Percentiles rank a stretch among this genome's conserved stretches.
Evolutionary conservation across 2,888 invertebrate species (phyloP).

Genomic region (Xestia xanthographa): DNA sequence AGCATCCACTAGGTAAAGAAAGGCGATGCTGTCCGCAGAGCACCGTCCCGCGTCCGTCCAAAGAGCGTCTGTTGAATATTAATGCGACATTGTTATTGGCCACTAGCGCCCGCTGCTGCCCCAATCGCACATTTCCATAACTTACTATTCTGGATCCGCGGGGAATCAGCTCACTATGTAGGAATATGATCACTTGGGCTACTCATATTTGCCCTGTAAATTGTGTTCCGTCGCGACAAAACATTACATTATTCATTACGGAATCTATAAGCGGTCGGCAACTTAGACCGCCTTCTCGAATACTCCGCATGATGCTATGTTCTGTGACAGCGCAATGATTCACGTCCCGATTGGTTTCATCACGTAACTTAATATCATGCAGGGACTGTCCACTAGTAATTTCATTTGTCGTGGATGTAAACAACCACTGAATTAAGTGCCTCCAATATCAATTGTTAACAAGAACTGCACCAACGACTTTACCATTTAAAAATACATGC

Average conservation of each 20-base stretch:
- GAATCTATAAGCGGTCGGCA: slow-evolving; percentile 75
- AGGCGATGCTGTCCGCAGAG: slow-evolving; percentile 83
- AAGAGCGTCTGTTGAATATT: slow-evolving; percentile 90
- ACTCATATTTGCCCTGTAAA: slow-evolving; percentile 84
- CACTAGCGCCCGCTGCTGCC: slow-evolving; percentile 89
- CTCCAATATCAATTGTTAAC: slow-evolving; percentile 44
- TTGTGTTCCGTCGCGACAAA: slow-evolving; percentile 77
- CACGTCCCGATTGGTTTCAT: slow-evolving; percentile 74
- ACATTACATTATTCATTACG: slow-evolving; percentile 82
- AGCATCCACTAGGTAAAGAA: slow-evolving; percentile 81
- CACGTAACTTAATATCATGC: slow-evolving; percentile 68
- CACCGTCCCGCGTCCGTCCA: slow-evolving; percentile 79
- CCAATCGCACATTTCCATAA: slow-evolving; percentile 90
- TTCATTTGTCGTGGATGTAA: slow-evolving; percentile 47
- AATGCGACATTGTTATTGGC: slow-evolving; percentile 90
- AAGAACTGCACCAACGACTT: slow-evolving; percentile 36
- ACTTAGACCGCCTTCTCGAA: slow-evolving; percentile 72
- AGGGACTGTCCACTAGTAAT: slow-evolving; percentile 54
- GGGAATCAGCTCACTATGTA: slow-evolving; percentile 87
- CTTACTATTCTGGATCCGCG: slow-evolving; percentile 90
- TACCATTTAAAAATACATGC: slow-evolving; percentile 54
- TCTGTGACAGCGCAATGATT: slow-evolving; percentile 69
- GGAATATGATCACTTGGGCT: slow-evolving; percentile 85
- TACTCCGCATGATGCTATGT: slow-evolving; percentile 65
- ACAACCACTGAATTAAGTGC: slow-evolving; percentile 52